Evolutionary conservation across 1,140 invertebrate species (phyloP).

Genomic region (Branchinecta lindahli): DNA sequence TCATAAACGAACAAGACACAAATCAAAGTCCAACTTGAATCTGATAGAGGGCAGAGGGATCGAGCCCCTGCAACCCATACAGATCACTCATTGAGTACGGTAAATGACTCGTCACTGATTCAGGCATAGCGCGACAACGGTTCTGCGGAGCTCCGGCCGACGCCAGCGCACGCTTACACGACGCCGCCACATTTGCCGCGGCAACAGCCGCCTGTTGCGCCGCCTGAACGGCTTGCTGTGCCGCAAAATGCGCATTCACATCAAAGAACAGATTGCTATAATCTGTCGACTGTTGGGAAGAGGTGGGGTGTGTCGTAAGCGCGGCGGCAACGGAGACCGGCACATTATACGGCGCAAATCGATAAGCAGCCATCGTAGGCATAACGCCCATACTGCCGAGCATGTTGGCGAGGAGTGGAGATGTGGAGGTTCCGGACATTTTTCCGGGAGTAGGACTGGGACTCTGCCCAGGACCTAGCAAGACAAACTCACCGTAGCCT

Average conservation of each 20-base stretch:
- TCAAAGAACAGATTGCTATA: conserved; percentile 27
- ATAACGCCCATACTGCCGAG: conserved; percentile 23
- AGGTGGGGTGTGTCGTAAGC: conserved; percentile 36
- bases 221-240: conserved; percentile 30
- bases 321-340: conserved; percentile 24
- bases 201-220: conserved; percentile 25
- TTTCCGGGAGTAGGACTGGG: conserved; percentile 10
- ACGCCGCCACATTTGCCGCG: conserved; percentile 12
- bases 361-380: conserved; percentile 31
- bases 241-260: conserved; percentile 25
- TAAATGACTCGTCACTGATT: conserved; percentile 35
- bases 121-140: conserved; percentile 22
- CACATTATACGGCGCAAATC: conserved; percentile 44
- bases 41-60: conserved; percentile 43
- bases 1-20: not conserved
- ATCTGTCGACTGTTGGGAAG: conserved; percentile 37
- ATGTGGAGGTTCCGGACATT: conserved; percentile 12
- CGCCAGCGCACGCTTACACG: conserved; percentile 21
- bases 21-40: conserved; percentile 11
- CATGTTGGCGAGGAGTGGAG: conserved; percentile 17
- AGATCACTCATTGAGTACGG: conserved; percentile 51
- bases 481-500: conserved; percentile 82
- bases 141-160: conserved; percentile 29
- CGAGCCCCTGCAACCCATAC: conserved; percentile 45
- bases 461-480: conserved; percentile 36